These are phyloP conservation scores for Vicugna pacos DNA, from an alignment of 2,113 vertebrate species.

Conservation along the genomic window DNA sequence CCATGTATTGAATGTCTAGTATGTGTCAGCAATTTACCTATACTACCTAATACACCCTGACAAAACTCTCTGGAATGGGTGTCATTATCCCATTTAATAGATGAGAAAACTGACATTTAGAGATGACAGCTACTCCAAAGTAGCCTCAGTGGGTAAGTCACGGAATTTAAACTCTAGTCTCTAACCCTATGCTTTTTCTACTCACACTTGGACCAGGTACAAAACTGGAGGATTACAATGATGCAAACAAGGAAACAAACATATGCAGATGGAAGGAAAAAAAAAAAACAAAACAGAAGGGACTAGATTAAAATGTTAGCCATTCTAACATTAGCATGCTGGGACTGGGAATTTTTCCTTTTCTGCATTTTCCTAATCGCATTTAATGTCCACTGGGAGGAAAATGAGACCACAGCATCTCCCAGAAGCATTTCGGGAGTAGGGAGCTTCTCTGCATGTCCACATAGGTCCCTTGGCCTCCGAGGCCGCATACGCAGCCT, in stretches of 20 bases:
- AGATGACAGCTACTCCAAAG: background rate
- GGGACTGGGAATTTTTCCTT: background rate
- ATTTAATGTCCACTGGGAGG: background rate
- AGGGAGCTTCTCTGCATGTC: background rate
- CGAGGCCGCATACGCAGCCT: too few relatives aligned
- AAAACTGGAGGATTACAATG: background rate
- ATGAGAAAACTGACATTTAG: background rate
- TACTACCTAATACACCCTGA: background rate
- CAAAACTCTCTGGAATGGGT: background rate
- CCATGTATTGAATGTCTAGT: background rate
- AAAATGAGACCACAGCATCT: background rate
- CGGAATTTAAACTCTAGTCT: background rate
- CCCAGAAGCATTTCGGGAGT: accelerated
- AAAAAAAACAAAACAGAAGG: background rate
- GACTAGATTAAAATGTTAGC: background rate
- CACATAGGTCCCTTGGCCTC: background rate
- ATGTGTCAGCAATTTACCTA: background rate
- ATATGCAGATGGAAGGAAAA: background rate
- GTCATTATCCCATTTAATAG: background rate
- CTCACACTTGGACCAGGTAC: background rate
- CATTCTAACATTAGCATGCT: background rate
- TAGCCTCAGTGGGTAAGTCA: background rate
- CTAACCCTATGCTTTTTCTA: background rate
- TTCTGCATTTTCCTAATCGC: background rate
- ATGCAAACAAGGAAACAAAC: background rate